Conservation (phyloP, 1,140 invertebrate species). For the Adoxophyes honmai region DNA sequence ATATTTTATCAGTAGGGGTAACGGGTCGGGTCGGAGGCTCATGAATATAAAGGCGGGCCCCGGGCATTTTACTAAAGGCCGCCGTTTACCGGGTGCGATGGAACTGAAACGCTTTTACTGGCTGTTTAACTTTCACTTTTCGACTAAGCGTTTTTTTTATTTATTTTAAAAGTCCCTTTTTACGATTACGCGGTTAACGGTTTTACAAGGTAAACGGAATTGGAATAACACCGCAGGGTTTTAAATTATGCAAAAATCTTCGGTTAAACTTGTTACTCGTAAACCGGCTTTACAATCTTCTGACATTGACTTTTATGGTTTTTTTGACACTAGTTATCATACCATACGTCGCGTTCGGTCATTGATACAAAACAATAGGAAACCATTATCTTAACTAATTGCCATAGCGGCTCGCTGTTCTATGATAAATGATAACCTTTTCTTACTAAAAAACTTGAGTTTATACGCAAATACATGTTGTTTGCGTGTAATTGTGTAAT, state of each 20-base stretch:
- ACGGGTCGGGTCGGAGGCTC: conserved; percentile 24
- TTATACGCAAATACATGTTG: too few species aligned
- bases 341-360: too few species aligned
- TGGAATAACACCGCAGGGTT: neutral
- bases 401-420: too few species aligned
- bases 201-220: neutral
- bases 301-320: neutral
- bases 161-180: neutral
- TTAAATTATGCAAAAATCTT: neutral
- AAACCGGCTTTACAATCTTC: too few species aligned
- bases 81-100: conserved; percentile 5
- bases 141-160: neutral
- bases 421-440: too few species aligned
- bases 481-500: too few species aligned
- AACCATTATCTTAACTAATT: too few species aligned
- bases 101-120: conserved; percentile 18
- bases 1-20: conserved; percentile 45
- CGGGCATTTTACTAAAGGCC: conserved; percentile 14
- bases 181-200: too few species aligned
- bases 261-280: too few species aligned
- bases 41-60: conserved; percentile 39
- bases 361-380: too few species aligned
- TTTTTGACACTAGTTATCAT: neutral
- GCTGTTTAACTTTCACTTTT: conserved; percentile 17
- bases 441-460: too few species aligned